Evolutionary conservation across 1,140 invertebrate genomes (phyloP), one percentile per base, ranked within the genome.

Genomic region (Bombyx mori): DNA sequence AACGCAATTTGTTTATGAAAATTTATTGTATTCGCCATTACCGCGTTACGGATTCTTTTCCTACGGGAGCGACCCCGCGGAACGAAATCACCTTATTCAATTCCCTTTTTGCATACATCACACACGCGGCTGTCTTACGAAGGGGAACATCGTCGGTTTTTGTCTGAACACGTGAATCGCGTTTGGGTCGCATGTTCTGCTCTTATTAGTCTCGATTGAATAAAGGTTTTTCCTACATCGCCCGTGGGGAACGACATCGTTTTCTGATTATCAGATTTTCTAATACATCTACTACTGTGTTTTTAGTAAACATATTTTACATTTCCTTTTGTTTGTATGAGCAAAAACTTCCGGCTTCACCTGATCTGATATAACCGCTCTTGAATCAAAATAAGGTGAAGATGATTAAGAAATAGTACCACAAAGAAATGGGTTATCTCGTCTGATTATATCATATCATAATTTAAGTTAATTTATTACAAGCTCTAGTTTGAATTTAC

Each of bases 21-120:
- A 87, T 87, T 87, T 87, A 87, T 87, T 86, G 84, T 85, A 87
- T 87, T 87, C 75, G 79, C 84, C 81, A 86, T 87, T 85, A 87
- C 82, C 76, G 69, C 57, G 49, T 18, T 47, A 59, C 60, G 75
- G 73, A 82, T 87, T 86, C 79, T 84, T 85, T 82, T 85, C 81
- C 82, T 79, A 63, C 77, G 82, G 79, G 82, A 85, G 82, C 81
- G 79, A 78, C 79, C 75, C 70, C 78, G 70, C 70, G 79, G 75
- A 82, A 82, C 79, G 71, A 84, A 85, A 87, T 87, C 82, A 84
- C 82, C 81, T 87, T 87, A 87, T 87, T 87, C 84, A 84, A 87
- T 87, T 87, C 81, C 82, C 77, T 86, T 79, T 87, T 86, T 87
- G 82, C 82, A 87, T 87, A 86, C 79, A 84, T 85, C 79, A 82